Base-by-base conservation (phyloP, 1,140 invertebrate genomes). In the Zaprionus nigranus region DNA sequence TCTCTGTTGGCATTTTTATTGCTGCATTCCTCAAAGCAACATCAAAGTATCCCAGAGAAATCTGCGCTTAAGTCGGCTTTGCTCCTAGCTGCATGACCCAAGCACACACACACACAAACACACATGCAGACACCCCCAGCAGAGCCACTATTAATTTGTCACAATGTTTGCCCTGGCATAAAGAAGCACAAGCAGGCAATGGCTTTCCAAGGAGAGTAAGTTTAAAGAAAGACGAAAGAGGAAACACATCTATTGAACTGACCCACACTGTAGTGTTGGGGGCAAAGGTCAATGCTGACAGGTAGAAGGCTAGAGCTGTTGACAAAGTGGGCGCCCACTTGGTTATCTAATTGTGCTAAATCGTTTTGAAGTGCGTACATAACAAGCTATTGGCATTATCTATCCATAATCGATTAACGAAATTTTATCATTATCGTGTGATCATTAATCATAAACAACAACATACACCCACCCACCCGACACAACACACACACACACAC, bases 21-120 rank as follows among this genome's bases (percentile, higher is more conserved):
- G 83, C 83, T 74, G 77, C 80, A 86, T 80, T 87, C 84, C 77
- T 73, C 40, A 59, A 72, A 69, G 72, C 59, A 87, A 82, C 73
- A 82, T 86, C 80, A 79, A 80, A 86, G 81, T 81, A 79, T 70
- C 58, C 46, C 46, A n/a, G 51, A 64, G 61, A 84, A 84, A 83
- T 84, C 82, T 81, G 70, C 28, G 72, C 75, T 75, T 81, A 75
- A 72, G 82, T 67, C 71, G 49, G 72, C 73, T 79, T 82, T 73
- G 36, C 9, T 30, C 13, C 60, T 17, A 22, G 26, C 62, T 36
- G 38, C 30, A 36, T 66, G 51, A 53, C 22, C 58, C 57, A 40
- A n/a, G 22, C 22, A 22, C 56, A 62, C 60, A 49, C 26, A 34
- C 43, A 49, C 11, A 36, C 49, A 40, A 11, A 20, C 20, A 20